These are phyloP conservation scores for Stichodactyla helianthus DNA, from an alignment of 64 coral and sea anemone species.

Conservation along the genomic window DNA sequence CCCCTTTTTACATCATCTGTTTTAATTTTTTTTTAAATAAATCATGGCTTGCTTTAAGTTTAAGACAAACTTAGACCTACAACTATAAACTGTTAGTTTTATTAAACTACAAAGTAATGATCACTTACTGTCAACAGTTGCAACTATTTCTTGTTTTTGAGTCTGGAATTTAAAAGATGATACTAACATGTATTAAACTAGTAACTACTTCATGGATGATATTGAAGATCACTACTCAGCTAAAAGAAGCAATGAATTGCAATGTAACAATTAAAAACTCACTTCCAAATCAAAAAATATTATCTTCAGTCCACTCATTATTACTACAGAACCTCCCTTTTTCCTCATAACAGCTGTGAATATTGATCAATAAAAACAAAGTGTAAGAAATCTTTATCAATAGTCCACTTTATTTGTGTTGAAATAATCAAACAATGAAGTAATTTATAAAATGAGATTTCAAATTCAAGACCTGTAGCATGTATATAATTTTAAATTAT, in stretches of 20 bases:
- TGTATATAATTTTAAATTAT: too few relatives aligned
- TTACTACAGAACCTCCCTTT: constrained; percentile 47
- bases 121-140: constrained; percentile 61
- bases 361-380: not conserved
- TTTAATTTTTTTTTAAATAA: too few relatives aligned
- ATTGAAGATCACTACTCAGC: not conserved
- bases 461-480: too few relatives aligned
- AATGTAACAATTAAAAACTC: not conserved
- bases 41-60: too few relatives aligned
- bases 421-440: too few relatives aligned
- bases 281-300: constrained; percentile 75
- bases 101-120: not conserved
- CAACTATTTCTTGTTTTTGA: constrained; percentile 52
- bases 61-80: too few relatives aligned
- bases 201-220: not conserved
- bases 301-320: constrained; percentile 48
- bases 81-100: not conserved
- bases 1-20: too few relatives aligned
- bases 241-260: not conserved
- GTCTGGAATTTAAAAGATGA: constrained; percentile 43
- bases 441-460: too few relatives aligned
- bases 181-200: not conserved
- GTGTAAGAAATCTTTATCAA: not conserved
- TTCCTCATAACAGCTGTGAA: constrained; percentile 63
- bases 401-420: too few relatives aligned